A percentile compares a stretch with the other conserved stretches of the same genome.
These are phyloP conservation scores for Hemibagrus guttatus DNA, from an alignment of 2,797 vertebrate species.

Conservation along the genomic window DNA sequence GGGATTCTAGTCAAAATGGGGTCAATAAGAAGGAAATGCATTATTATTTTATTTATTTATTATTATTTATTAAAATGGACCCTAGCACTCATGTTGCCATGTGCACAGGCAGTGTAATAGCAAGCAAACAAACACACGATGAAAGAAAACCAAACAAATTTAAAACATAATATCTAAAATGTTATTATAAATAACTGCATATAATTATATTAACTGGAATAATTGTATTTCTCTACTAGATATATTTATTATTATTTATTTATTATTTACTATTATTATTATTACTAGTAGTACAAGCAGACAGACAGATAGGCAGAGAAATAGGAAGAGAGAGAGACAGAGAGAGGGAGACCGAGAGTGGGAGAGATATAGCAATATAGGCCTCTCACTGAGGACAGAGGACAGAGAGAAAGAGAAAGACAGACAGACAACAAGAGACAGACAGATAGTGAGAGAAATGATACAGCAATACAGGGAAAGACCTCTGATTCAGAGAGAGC, in stretches of 20 bases:
- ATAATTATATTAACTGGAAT: not conserved
- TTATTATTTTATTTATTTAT: too few species aligned
- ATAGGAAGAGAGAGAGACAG: too few species aligned
- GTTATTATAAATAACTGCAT: not conserved
- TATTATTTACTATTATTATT: too few species aligned
- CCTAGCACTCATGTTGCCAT: not conserved
- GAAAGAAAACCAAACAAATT: not conserved
- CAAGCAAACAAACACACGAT: not conserved
- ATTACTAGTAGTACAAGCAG: too few species aligned
- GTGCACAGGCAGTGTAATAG: not conserved
- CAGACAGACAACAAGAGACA: too few species aligned
- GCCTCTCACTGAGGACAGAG: not conserved
- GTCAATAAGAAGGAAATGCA: too few species aligned
- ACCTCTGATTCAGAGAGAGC: too few species aligned
- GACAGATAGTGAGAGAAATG: not conserved
- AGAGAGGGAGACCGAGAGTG: too few species aligned
- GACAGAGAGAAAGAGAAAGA: not conserved
- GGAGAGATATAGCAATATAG: too few species aligned
- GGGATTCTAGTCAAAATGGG: not conserved
- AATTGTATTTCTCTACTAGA: not conserved
- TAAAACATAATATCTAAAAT: not conserved
- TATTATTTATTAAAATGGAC: too few species aligned
- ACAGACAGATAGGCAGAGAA: too few species aligned
- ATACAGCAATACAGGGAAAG: too few species aligned
- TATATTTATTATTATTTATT: not conserved